Conservation (phyloP, 2,113 vertebrate species). For the Poeciliopsis turrubarensis region DNA sequence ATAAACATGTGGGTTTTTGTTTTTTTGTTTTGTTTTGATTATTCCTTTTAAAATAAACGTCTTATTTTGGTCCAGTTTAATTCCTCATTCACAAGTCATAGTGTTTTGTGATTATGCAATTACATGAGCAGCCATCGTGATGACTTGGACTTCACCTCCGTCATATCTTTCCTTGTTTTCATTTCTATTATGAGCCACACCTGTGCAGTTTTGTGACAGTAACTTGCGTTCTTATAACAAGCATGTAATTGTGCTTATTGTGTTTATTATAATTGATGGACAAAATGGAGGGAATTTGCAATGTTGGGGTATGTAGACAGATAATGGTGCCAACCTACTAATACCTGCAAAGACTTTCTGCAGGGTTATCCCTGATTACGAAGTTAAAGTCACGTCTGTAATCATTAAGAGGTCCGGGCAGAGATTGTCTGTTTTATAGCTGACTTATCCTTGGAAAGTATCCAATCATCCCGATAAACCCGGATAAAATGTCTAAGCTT, state of each 20-base stretch:
- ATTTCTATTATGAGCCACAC: neutral
- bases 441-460: slow-evolving; percentile 35
- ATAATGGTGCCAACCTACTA: neutral
- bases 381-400: slow-evolving; percentile 32
- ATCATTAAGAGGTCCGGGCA: slow-evolving; percentile 40
- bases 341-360: neutral
- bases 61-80: neutral
- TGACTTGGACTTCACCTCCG: neutral
- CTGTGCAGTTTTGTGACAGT: neutral
- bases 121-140: neutral
- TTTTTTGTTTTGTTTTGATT: too few species aligned
- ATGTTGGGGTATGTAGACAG: neutral
- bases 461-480: slow-evolving; percentile 54
- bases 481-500: slow-evolving; percentile 48
- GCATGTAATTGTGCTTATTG: neutral
- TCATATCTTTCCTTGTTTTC: neutral
- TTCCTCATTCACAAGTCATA: too few species aligned
- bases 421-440: slow-evolving; percentile 34
- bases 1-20: too few species aligned
- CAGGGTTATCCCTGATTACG: slow-evolving; percentile 9
- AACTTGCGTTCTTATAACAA: neutral
- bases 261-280: neutral
- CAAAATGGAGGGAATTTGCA: neutral
- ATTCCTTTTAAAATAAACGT: too few species aligned
- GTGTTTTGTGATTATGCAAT: neutral